A percentile compares a stretch with the other conserved stretches of the same genome.
Conservation (phyloP, 2,797 vertebrate genomes). For the Argentina silus region DNA sequence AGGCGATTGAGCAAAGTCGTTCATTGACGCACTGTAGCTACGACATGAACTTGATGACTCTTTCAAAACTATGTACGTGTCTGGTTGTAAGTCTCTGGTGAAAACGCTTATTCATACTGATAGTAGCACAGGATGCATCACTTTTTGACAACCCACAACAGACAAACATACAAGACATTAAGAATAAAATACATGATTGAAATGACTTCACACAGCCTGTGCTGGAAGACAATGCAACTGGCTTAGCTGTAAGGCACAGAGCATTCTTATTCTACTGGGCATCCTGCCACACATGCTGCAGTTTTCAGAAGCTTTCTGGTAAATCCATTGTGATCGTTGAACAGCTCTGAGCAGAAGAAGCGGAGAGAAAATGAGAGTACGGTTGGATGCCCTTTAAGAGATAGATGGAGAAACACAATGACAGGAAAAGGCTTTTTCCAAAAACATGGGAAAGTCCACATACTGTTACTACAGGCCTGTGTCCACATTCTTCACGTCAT, state of each 20-base stretch:
- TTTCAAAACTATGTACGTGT: constrained; percentile 52
- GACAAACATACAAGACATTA: neutral
- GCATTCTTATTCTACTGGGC: constrained; percentile 38
- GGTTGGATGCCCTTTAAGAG: constrained; percentile 27
- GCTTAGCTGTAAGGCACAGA: constrained; percentile 22
- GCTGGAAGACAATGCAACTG: constrained; percentile 16
- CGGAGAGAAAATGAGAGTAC: neutral
- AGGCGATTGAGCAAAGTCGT: constrained; percentile 60
- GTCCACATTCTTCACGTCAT: neutral
- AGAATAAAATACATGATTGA: constrained; percentile 10
- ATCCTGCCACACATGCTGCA: constrained; percentile 40
- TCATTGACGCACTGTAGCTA: constrained; percentile 62
- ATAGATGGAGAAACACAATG: constrained; percentile 49
- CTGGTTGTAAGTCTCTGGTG: constrained; percentile 4
- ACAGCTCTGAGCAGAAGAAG: constrained; percentile 25
- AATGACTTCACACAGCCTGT: constrained; percentile 27
- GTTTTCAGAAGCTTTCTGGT: constrained; percentile 44
- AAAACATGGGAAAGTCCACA: constrained; percentile 35
- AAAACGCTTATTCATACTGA: constrained; percentile 1
- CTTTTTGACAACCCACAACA: neutral
- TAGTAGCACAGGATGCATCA: constrained; percentile 14
- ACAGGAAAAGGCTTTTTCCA: constrained; percentile 42
- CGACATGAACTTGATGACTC: constrained; percentile 60
- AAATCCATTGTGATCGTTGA: constrained; percentile 53
- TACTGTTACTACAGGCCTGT: neutral